These are phyloP conservation scores for Muntiacus muntjak DNA, from an alignment of 2,113 vertebrate species.

Conservation along the genomic window DNA sequence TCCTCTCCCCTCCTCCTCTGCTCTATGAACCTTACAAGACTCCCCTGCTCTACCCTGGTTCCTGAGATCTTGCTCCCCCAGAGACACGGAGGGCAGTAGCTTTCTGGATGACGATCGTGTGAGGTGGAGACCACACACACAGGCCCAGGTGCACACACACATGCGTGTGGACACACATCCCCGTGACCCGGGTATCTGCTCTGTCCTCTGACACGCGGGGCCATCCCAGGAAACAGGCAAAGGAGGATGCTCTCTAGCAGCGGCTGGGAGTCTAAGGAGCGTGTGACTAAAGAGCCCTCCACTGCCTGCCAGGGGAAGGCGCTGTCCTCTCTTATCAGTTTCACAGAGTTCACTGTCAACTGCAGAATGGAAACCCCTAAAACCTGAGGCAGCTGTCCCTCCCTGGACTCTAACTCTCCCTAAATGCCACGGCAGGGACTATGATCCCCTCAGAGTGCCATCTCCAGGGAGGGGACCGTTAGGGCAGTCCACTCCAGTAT, in stretches of 20 bases:
- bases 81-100: neutral
- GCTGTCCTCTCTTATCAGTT: neutral
- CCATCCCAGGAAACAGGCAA: neutral
- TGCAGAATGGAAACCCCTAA: neutral
- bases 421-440: neutral
- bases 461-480: neutral
- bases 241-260: too few relatives aligned
- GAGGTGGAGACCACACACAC: neutral
- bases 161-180: accelerated
- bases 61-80: neutral
- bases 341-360: neutral
- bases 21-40: neutral
- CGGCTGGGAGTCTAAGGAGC: neutral
- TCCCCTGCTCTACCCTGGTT: accelerated
- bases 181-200: accelerated
- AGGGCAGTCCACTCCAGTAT: neutral
- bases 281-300: neutral
- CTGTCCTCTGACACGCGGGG: accelerated
- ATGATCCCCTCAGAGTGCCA: neutral
- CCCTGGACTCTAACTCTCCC: neutral
- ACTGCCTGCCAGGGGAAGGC: neutral
- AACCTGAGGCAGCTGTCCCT: neutral
- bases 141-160: neutral
- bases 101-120: neutral
- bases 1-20: accelerated